Conservation (phyloP, 2,797 vertebrate genomes). For the Phataginus tetradactyla region DNA sequence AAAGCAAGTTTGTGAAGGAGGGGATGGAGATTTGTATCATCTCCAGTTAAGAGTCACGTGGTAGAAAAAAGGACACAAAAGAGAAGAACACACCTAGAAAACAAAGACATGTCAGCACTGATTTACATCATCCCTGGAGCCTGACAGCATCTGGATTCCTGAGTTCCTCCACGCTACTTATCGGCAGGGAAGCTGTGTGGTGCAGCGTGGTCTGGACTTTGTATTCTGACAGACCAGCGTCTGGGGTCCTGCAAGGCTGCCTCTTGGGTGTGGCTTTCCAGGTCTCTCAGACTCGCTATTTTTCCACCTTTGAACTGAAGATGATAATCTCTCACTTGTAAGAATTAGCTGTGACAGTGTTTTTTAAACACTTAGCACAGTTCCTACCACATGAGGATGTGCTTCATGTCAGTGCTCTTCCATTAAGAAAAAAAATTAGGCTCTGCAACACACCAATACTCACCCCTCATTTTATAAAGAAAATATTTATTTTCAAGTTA, state of each 20-base stretch:
- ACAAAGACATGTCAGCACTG: not conserved
- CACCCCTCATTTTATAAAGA: not conserved
- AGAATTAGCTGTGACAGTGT: constrained; percentile 16
- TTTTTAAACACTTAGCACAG: constrained; percentile 2
- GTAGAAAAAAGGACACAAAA: not conserved
- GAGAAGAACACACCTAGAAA: not conserved
- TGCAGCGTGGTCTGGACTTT: not conserved
- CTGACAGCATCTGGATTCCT: not conserved
- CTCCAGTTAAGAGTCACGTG: not conserved
- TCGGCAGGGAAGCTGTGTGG: not conserved
- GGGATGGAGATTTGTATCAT: not conserved
- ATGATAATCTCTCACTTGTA: not conserved
- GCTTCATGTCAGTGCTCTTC: not conserved
- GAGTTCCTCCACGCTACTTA: not conserved
- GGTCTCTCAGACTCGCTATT: not conserved
- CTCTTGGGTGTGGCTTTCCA: not conserved
- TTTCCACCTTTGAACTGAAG: constrained; percentile 34
- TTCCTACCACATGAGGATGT: not conserved
- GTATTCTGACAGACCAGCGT: not conserved
- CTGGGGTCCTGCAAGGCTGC: no score
- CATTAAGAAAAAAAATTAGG: not conserved
- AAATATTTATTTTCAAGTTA: constrained; percentile 45
- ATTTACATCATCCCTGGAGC: not conserved
- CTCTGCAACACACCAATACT: not conserved
- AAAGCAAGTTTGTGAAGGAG: not conserved